Conservation (phyloP, 2,797 vertebrate genomes). For the Oreonectes daqikongensis region DNA sequence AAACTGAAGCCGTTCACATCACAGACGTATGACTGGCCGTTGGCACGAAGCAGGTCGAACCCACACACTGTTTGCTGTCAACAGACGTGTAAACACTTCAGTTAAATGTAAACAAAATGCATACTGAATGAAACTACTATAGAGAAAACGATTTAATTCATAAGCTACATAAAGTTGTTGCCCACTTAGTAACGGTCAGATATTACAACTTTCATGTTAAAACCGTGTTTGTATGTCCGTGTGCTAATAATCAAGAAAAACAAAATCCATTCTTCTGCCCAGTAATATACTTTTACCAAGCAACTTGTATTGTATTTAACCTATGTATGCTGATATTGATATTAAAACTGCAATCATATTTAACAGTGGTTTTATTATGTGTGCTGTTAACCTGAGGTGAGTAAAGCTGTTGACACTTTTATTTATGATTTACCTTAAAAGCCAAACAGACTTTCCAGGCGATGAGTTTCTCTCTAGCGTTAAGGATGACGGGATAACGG, state of each 20-base stretch:
- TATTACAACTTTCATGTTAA: too few species aligned
- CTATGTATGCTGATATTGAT: too few species aligned
- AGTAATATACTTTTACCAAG: too few species aligned
- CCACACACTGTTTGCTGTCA: constrained; percentile 90
- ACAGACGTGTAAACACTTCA: background rate
- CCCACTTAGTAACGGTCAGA: too few species aligned
- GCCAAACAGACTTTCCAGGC: constrained; percentile 92
- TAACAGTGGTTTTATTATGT: background rate
- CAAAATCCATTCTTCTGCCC: too few species aligned
- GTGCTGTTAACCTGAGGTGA: background rate
- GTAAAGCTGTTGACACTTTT: background rate
- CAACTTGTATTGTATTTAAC: too few species aligned
- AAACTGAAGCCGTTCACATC: constrained; percentile 92
- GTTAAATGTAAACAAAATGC: constrained; percentile 4
- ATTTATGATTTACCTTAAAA: constrained; percentile 80
- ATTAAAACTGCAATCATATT: background rate
- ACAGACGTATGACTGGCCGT: constrained; percentile 88
- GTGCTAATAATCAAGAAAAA: too few species aligned
- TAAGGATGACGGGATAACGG: constrained; percentile 87
- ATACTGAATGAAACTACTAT: background rate
- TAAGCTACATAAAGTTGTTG: too few species aligned
- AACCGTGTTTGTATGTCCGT: too few species aligned
- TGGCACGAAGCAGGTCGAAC: constrained; percentile 88
- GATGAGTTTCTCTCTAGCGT: constrained; percentile 88
- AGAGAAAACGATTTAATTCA: too few species aligned